Conservation (phyloP, 2,888 invertebrate genomes). For the Selenia dentaria region DNA sequence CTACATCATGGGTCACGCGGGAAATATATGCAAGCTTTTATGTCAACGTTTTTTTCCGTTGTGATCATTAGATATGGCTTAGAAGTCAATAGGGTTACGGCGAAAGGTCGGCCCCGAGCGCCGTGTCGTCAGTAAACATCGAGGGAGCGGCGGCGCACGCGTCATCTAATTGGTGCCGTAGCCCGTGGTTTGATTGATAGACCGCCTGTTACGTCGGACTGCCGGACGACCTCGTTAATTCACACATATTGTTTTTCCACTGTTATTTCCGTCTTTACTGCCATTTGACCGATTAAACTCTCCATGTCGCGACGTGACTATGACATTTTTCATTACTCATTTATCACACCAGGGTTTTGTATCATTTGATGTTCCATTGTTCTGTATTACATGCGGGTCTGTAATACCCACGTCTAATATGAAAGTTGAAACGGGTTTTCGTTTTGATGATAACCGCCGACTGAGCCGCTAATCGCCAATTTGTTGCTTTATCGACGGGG, state of each 20-base stretch:
- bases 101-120: conserved; percentile 26
- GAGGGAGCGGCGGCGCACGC: conserved; percentile 69
- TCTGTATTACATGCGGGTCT: conserved; percentile 6
- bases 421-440: conserved; percentile 1
- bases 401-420: neutral
- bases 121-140: conserved; percentile 46
- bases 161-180: conserved; percentile 56
- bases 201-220: conserved; percentile 70
- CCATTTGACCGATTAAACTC: conserved; percentile 7
- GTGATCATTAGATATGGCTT: conserved; percentile 50
- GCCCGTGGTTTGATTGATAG: conserved; percentile 70
- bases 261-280: conserved; percentile 48
- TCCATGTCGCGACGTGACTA: neutral
- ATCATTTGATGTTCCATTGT: conserved; percentile 8
- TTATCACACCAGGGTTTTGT: conserved; percentile 4
- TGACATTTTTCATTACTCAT: conserved; percentile 3
- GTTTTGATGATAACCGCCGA: neutral
- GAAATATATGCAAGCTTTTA: too few relatives aligned
- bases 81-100: conserved; percentile 59
- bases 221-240: conserved; percentile 69
- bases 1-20: too few relatives aligned
- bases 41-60: too few relatives aligned
- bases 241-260: conserved; percentile 55
- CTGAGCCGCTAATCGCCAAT: conserved; percentile 3
- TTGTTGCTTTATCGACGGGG: conserved; percentile 8